Base-by-base conservation (phyloP, 2,888 invertebrate species). In the Aleiodes testaceus region DNA sequence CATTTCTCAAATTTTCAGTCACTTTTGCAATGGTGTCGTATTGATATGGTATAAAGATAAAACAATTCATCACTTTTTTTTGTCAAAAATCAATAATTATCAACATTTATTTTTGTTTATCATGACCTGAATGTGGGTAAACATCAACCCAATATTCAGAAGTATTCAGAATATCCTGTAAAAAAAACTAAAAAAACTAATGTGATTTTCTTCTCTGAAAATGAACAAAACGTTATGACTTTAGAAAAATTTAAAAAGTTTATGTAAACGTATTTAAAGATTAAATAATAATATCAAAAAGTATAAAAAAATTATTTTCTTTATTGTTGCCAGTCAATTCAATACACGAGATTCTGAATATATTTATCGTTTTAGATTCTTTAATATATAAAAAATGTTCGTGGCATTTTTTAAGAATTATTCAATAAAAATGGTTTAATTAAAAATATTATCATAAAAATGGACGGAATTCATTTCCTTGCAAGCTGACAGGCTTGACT, bases 301-400 rank as follows among this genome's bases (percentile, higher is more conserved):
- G 59, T 42, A 26, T 26, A 2, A 26, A 26, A 26, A 42, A 59
- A 6, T 36, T 7, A 36, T 9, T 36, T 36, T 42, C 45, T 69
- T 70, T 47, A 70, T 70, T 70, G 59, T 59, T 50, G 66, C 30
- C 55, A 66, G 50, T 66, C 66, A 59, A 42, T 66, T 69, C 47
- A 20, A 30, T 55, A 26, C 14, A 30, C 20, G 52, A 12, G 22
- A 18, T 9, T 14, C 12, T 18, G 22, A 52, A 4, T 52, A 36
- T 22, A 52, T 52, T 11, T 7, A 20, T 52, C 22, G 20, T 22
- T 22, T 30, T 30, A 6, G 26, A 16, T 59, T 59, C 11, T 36
- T 36, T 6, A 11, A 16, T 26, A 12, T n/a, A 53, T 45, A 26
- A 22, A 52, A 52, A 66, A 64, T 5, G 5, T n/a, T 18, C 14